Percentiles rank a stretch among this genome's conserved stretches.
These are phyloP conservation scores for Ctenodactylus gundi DNA, from an alignment of 2,113 vertebrate species.

Conservation along the genomic window DNA sequence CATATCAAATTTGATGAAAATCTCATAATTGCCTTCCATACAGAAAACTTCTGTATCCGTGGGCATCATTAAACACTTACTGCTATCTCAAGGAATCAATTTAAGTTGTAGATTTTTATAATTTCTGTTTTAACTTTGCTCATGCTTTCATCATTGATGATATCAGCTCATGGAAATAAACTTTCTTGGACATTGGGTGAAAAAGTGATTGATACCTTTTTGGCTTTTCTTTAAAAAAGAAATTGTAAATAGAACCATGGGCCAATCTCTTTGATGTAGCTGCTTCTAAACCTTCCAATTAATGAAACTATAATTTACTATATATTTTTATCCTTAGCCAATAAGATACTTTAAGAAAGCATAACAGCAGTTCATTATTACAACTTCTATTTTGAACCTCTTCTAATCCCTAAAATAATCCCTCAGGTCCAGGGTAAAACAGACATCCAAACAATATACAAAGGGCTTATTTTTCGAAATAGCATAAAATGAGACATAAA, in stretches of 20 bases:
- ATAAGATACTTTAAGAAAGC: constrained; percentile 32
- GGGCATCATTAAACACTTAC: background rate
- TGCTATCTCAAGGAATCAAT: background rate
- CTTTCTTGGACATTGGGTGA: background rate
- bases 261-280: background rate
- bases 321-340: background rate
- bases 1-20: background rate
- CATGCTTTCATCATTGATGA: background rate
- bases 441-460: background rate
- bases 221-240: constrained; percentile 19
- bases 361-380: background rate
- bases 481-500: background rate
- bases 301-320: constrained; percentile 41
- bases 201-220: background rate
- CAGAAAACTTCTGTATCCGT: background rate
- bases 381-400: background rate
- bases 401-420: background rate
- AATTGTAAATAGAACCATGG: background rate
- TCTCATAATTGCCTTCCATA: background rate
- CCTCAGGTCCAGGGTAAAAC: background rate
- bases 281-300: constrained; percentile 29
- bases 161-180: background rate
- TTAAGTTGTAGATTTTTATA: background rate
- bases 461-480: background rate
- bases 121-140: background rate